Base-by-base conservation (phyloP, 64 coral and sea anemone species). In the Acropora tenuis region DNA sequence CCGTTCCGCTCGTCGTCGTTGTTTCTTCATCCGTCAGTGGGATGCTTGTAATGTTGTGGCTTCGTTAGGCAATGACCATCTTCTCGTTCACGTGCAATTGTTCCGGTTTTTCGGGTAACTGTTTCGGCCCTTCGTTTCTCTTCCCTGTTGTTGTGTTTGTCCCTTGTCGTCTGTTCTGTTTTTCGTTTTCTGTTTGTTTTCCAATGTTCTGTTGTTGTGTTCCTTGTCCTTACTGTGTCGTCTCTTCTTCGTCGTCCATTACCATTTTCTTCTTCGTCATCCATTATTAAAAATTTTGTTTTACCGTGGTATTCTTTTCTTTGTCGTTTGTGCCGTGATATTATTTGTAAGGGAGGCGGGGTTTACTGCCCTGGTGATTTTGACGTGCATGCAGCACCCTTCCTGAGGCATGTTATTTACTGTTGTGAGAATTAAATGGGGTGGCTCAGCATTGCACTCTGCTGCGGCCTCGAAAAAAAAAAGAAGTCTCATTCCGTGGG, bases 261-360 rank as follows among this genome's bases (percentile, higher is more conserved):
- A 55, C 9, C 52, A 5, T 4, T 55, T 55, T 55, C 52, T 55
- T 55, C 9, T 55, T 55, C 52, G 52, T 55, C 52, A 55, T 55
- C 52, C 52, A 55, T 55, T 9, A 5, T 55, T 30, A 30, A 30
- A 30, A 30, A 30, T 30, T 30, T 55, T 55, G 52, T 55, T 55
- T 2, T 12, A 63, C 3, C 16, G 60, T 63, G 60, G 6, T 7
- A 13, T 63, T 63, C 11, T 46, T 61, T 45, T 19, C 73, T 40
- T 11, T 67, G 19, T 82, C 88, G 4, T 65, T 69, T 45, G 66
- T 94, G 43, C 12, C 90, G 13, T 63, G 60, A 63, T 63, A 13
- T 63, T 13, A 12, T 63, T 63, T 63, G 60, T 63, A 63, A 63
- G 60, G 60, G 60, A 63, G 60, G 60, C 60, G 15, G 60, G 60